phyloP scores from a whole-genome alignment of 1,140 invertebrate genomes.

The Caenorhabditis remanei region DNA sequence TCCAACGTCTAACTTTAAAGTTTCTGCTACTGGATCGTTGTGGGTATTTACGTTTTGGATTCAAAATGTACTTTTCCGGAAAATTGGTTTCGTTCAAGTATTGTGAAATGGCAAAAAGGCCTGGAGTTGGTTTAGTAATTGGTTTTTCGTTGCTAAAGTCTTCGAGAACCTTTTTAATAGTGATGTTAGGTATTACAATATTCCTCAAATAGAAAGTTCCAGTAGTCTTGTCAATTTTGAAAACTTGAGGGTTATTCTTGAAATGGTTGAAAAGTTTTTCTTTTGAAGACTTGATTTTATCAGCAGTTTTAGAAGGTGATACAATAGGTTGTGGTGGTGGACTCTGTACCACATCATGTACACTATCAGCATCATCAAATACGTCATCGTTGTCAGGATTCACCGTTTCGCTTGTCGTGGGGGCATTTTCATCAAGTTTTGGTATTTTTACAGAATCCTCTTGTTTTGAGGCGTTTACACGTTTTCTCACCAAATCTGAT shows the following conservation, averaged over 20 bases:
- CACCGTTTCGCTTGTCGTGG: background rate
- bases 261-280: background rate
- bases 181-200: background rate
- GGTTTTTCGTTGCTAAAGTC: no score
- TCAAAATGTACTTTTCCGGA: background rate
- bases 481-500: background rate
- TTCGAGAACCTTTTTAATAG: background rate
- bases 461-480: background rate
- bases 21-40: background rate
- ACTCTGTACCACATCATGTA: background rate
- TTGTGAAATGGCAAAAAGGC: background rate
- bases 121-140: background rate
- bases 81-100: background rate
- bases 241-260: background rate
- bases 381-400: background rate
- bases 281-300: background rate
- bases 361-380: background rate
- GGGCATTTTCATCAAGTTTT: background rate
- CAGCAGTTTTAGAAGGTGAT: background rate
- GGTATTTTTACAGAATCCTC: background rate
- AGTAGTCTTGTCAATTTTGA: background rate
- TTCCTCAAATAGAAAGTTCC: background rate
- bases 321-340: background rate
- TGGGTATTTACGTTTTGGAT: background rate
- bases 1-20: background rate